Evolutionary conservation across 2,888 invertebrate genomes (phyloP).

Genomic region (Elmis aenea): DNA sequence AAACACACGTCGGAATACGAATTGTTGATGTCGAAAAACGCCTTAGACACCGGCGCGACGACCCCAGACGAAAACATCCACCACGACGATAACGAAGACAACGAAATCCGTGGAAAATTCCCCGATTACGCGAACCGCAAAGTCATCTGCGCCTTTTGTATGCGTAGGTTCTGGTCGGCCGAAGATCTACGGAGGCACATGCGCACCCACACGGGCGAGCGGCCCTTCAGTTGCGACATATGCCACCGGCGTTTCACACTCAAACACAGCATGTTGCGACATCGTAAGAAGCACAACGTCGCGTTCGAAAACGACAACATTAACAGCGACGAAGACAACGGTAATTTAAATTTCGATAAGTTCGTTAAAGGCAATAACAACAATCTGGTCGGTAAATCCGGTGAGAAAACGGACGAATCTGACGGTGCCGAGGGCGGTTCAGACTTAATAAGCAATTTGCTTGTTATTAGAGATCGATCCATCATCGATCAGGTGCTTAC

Average conservation of each 20-base stretch:
- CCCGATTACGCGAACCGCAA: conserved; percentile 84
- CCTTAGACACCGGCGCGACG: conserved; percentile 58
- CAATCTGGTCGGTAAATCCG: conserved; percentile 42
- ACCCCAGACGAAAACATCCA: conserved; percentile 42
- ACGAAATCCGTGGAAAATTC: conserved; percentile 71
- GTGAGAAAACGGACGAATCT: conserved; percentile 50
- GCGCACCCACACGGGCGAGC: conserved; percentile 88
- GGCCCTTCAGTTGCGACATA: conserved; percentile 88
- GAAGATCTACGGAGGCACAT: conserved; percentile 91
- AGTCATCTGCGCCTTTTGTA: conserved; percentile 87
- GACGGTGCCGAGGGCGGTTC: conserved; percentile 53
- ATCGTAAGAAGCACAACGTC: conserved; percentile 81
- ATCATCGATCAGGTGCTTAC: conserved; percentile 79
- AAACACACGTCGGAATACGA: conserved; percentile 75
- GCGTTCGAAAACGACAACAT: conserved; percentile 46
- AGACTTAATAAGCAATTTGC: conserved; percentile 84
- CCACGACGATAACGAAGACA: conserved; percentile 62
- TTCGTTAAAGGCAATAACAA: conserved; percentile 43
- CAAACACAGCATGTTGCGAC: conserved; percentile 92
- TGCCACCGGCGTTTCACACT: conserved; percentile 84
- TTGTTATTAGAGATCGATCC: conserved; percentile 81
- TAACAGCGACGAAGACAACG: conserved; percentile 46
- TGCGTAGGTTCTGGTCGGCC: conserved; percentile 91
- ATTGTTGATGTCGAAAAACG: conserved; percentile 76
- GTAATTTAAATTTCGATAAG: conserved; percentile 20